A percentile compares a stretch with the other conserved stretches of the same genome.
These are phyloP conservation scores for Corella eumyota DNA, from an alignment of 23 tunicate genomes.

Conservation along the genomic window DNA sequence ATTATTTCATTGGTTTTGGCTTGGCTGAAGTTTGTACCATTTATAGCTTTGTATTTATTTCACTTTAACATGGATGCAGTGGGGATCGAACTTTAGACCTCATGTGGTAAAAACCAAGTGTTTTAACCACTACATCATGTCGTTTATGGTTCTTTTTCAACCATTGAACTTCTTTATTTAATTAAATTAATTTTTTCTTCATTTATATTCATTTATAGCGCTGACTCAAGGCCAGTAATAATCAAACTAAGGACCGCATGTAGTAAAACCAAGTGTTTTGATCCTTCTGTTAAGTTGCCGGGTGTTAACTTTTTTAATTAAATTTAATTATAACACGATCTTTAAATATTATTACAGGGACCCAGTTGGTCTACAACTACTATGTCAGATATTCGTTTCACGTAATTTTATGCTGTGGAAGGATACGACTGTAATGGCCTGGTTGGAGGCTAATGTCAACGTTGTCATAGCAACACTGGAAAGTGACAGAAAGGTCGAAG, in stretches of 20 bases:
- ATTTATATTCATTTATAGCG: neutral
- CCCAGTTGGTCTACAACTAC: constrained; percentile 40
- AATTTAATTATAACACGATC: neutral
- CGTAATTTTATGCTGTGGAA: constrained; percentile 61
- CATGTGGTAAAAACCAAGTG: too few relatives aligned
- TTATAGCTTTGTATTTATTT: too few relatives aligned
- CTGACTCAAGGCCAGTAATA: too few relatives aligned
- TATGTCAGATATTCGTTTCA: constrained; percentile 58
- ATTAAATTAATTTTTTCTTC: neutral
- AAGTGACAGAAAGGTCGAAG: constrained; percentile 2
- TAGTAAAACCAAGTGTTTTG: too few relatives aligned
- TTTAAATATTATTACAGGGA: constrained; percentile 7
- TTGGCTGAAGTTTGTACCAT: too few relatives aligned
- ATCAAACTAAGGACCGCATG: too few relatives aligned
- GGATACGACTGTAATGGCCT: constrained; percentile 36
- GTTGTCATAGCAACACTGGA: constrained; percentile 19
- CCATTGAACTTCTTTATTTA: too few relatives aligned
- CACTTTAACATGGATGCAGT: too few relatives aligned
- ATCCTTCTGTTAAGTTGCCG: neutral
- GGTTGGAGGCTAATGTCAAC: constrained; percentile 70
- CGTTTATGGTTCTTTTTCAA: too few relatives aligned
- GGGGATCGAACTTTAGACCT: too few relatives aligned
- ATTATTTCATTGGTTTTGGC: too few relatives aligned
- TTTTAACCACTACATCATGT: too few relatives aligned
- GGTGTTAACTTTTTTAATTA: neutral